Evolutionary conservation across 2,797 vertebrate species (phyloP), one percentile per base, ranked within the genome.

Genomic region (Rousettus madagascariensis): DNA sequence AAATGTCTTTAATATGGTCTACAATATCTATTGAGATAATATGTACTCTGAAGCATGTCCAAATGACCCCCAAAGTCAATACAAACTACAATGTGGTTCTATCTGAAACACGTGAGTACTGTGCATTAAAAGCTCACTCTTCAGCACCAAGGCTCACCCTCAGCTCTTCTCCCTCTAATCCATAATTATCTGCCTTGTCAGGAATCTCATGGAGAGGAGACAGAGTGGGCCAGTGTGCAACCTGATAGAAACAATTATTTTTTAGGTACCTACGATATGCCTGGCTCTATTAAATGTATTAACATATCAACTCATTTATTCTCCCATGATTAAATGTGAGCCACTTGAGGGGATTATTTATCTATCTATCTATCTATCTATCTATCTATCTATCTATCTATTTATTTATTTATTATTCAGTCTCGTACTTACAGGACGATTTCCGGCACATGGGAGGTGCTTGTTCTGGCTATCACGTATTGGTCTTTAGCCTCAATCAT

Each of bases 241-340:
- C 22, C 38, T 92, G 69, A 84, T 91, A 90, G 46, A 86, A 61
- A 82, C 1, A 20, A 63, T 90, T 57, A n/a, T 57, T 92, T 94
- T 75, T 85, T 80, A 77, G 66, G 28, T 90, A 80, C 0, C 69
- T 66, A 33, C 24, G 59, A 7, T 24, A 15, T 82, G 36, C 8
- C 66, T 92, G 63, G 24, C 30, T 88, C 66, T 92, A 46, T 30
- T 77, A 53, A 43, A 61, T 15, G 17, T 33, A 16, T 71, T 41
- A 90, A 41, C 59, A 71, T 12, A 68, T 75, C 33, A 72, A 69
- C 16, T 83, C 30, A 82, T 55, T 83, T 85, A 90, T 43, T 92
- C 57, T 86, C 51, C 36, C 28, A 83, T 28, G 57, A 74, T 59
- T 75, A 86, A 95, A 72, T 24, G 68, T 83, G 80, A 95, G n/a